These are phyloP conservation scores for Chlorops oryzae DNA, from an alignment of 1,140 invertebrate species.

Conservation along the genomic window DNA sequence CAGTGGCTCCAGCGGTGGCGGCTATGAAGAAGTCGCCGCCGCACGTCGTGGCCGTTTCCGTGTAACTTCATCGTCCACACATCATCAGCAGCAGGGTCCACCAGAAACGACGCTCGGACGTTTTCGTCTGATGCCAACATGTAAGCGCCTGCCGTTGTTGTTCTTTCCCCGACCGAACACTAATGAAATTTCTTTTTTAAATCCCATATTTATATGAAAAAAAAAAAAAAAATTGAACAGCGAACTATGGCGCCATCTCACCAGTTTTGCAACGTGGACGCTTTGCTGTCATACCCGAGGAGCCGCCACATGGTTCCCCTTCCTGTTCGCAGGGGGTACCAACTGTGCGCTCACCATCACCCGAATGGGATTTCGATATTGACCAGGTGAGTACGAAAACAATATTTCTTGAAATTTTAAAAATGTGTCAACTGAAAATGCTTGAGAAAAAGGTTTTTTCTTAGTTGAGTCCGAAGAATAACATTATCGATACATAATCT, in stretches of 20 bases:
- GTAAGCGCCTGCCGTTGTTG: no score
- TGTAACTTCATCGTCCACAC: conserved; percentile 38
- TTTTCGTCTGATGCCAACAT: conserved; percentile 46
- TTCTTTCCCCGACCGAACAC: no score
- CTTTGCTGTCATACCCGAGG: conserved; percentile 47
- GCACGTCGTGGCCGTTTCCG: conserved; percentile 44
- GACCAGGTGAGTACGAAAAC: conserved; percentile 36
- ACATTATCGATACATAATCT: no score
- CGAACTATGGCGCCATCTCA: conserved; percentile 46
- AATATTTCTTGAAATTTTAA: no score
- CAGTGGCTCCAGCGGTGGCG: conserved; percentile 25
- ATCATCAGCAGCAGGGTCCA: conserved; percentile 32
- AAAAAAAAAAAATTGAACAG: no score
- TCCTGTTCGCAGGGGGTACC: conserved; percentile 38
- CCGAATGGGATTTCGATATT: conserved; percentile 47
- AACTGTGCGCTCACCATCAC: conserved; percentile 35
- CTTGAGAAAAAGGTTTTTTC: no score
- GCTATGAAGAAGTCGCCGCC: conserved; percentile 41
- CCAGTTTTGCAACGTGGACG: conserved; percentile 45
- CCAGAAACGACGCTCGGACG: conserved; percentile 43
- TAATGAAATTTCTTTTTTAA: no score
- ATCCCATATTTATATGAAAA: no score
- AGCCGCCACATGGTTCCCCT: conserved; percentile 42
- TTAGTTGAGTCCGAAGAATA: no score
- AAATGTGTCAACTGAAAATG: no score